These are phyloP conservation scores for Platycnemis pennipes DNA, from an alignment of 2,888 invertebrate genomes.

Conservation along the genomic window DNA sequence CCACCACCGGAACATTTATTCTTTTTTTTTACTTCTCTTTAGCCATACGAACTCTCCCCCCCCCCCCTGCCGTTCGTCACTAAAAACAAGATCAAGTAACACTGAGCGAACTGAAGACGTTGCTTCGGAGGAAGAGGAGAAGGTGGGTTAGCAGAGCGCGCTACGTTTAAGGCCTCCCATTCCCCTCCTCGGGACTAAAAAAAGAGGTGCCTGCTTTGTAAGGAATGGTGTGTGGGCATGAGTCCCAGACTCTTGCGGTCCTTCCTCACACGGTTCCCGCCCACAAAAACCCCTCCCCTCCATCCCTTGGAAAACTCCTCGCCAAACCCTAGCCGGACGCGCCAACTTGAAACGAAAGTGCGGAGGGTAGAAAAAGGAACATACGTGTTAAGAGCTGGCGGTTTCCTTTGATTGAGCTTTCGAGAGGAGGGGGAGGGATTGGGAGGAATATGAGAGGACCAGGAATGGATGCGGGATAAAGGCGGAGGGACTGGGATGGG, in stretches of 20 bases:
- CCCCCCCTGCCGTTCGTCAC: neutral
- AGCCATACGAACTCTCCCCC: neutral
- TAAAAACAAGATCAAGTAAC: neutral
- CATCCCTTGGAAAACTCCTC: neutral
- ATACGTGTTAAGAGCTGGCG: neutral
- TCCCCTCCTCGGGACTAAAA: neutral
- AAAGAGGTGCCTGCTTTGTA: neutral
- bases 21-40: neutral
- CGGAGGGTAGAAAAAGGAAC: neutral
- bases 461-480: neutral
- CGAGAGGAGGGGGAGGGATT: neutral
- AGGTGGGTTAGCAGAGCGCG: neutral
- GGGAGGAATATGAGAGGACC: neutral
- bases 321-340: neutral
- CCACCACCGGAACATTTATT: neutral
- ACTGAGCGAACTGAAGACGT: neutral
- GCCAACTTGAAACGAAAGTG: neutral
- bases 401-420: slow-evolving; percentile 15
- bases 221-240: neutral
- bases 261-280: neutral
- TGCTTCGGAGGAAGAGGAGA: neutral
- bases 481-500: neutral
- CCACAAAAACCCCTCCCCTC: neutral
- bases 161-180: neutral
- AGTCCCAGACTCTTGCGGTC: neutral